Conservation (phyloP, 2,113 vertebrate species). For the Daphoenositta chrysoptera region DNA sequence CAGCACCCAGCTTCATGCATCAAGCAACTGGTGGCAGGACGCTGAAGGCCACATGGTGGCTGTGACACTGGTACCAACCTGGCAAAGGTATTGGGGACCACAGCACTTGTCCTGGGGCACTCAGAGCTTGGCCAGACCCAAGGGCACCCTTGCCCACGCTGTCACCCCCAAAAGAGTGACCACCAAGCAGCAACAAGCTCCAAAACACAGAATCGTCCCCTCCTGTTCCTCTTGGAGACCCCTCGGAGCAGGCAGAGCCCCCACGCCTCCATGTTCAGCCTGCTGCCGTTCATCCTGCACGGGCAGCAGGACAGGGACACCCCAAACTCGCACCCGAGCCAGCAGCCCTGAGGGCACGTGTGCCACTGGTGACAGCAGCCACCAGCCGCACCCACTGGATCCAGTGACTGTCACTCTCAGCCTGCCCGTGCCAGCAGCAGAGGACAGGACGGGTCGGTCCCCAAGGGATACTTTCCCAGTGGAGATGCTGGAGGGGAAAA, state of each 20-base stretch:
- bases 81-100: rapidly evolving
- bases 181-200: not conserved
- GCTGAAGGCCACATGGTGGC: not conserved
- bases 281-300: rapidly evolving
- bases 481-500: not conserved
- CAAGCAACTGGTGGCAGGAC: not conserved
- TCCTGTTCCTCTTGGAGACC: not conserved
- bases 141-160: rapidly evolving
- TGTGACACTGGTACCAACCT: not conserved
- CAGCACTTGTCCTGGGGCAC: rapidly evolving
- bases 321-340: not conserved
- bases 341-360: not conserved
- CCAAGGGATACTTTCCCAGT: not conserved
- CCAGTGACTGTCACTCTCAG: rapidly evolving
- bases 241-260: not conserved
- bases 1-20: rapidly evolving
- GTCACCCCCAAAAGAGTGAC: not conserved
- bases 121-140: not conserved
- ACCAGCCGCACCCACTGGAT: rapidly evolving
- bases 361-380: not conserved
- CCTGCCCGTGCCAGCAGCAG: rapidly evolving
- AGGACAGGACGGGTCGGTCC: rapidly evolving
- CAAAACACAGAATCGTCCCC: not conserved
- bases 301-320: not conserved
- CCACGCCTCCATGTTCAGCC: rapidly evolving